Base-by-base conservation (phyloP, 2,113 vertebrate species). In the Puntigrus tetrazona region DNA sequence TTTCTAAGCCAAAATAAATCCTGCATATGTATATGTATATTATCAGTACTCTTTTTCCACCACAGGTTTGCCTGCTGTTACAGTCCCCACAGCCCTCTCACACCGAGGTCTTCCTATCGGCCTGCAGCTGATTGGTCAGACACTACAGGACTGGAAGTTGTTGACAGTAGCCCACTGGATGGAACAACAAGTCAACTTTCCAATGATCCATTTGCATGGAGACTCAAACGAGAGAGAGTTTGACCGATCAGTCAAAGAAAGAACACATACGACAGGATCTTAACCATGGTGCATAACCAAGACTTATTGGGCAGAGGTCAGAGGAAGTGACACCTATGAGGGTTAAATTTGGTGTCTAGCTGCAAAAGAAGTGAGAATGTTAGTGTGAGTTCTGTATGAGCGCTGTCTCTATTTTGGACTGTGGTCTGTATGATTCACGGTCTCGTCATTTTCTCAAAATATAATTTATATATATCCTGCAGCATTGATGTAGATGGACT, bases 151-250 rank as follows among this genome's bases (percentile, higher is more conserved):
- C 90, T 82, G 91, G 89, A 95, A 96, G 91, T 94, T 99, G 88
- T 95, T 99, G 6, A 90, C 91, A 22, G 88, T 98, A 27, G 97
- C 98, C 78, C 95, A 88, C n/a, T 99, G 98, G 97, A 92, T 98
- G 75, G 97, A 99, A 92, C 95, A 95, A 88, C 95, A 96, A 93
- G 94, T 97, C 1, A 91, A 94, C 10, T 99, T 99, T 87, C 96
- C 96, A 61, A 29, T 87, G 45, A 94, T 97, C 77, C 76, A 91
- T 11, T 88, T 97, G 89, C 89, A 88, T 45, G 78, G 75, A 6
- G 67, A 92, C 27, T 52, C 38, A 14, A 41, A 11, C 2, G 41
- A 88, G 55, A 38, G 14, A 0, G 36, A 88, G 69, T 20, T 29
- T 14, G 78, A 72, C 9, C 14, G 55, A 0, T 81, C 52, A 0